These are phyloP conservation scores for Myripristis jacobus DNA, from an alignment of 2,797 vertebrate species.

Conservation along the genomic window DNA sequence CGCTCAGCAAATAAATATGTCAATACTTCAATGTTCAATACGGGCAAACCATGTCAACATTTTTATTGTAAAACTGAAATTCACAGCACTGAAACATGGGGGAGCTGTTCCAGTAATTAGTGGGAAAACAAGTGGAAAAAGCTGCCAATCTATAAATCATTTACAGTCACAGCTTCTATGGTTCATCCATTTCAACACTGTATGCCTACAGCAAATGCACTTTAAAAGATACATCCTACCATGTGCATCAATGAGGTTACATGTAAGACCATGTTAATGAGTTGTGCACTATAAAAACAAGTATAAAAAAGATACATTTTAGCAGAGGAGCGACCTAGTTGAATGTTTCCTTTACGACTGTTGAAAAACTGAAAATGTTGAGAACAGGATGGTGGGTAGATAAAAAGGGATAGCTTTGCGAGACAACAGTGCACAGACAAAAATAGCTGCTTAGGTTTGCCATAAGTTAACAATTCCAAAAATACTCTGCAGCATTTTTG, in stretches of 20 bases:
- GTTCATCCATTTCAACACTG: conserved; percentile 6
- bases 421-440: conserved; percentile 37
- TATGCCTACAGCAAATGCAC: conserved; percentile 4
- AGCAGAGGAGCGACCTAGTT: conserved; percentile 17
- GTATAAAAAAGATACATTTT: conserved; percentile 8
- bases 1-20: conserved; percentile 10
- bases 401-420: conserved; percentile 30
- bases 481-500: conserved; percentile 7
- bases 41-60: neutral
- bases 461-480: conserved; percentile 41
- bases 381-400: conserved; percentile 60
- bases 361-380: conserved; percentile 44
- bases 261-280: conserved; percentile 12
- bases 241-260: conserved; percentile 14
- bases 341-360: conserved; percentile 26
- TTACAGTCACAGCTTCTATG: neutral
- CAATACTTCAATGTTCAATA: conserved; percentile 9
- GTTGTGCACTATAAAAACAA: conserved; percentile 26
- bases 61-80: neutral
- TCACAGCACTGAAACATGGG: neutral
- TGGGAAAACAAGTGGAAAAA: neutral
- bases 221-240: neutral
- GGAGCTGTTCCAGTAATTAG: neutral
- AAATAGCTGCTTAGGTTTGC: conserved; percentile 36
- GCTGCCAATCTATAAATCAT: neutral